A percentile compares a stretch with the other conserved stretches of the same genome.
Evolutionary conservation across 1,140 invertebrate genomes (phyloP).

Genomic region (Oncopodura yosiiana): DNA sequence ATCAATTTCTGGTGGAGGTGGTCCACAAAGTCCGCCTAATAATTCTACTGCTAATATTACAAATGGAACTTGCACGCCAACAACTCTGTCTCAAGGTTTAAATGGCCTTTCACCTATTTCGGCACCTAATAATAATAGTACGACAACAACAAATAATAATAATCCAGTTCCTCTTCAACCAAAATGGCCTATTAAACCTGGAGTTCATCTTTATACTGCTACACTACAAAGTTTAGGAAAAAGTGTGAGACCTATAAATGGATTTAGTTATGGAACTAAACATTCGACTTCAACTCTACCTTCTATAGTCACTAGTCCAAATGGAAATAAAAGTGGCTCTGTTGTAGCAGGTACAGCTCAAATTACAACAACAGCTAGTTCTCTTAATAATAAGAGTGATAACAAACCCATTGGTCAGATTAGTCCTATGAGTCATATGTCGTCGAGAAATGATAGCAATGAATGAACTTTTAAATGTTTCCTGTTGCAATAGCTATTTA

Average conservation of each 20-base stretch:
- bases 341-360: constrained; percentile 1
- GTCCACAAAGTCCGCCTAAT: background rate
- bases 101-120: constrained; percentile 38
- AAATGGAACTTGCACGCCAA: constrained; percentile 23
- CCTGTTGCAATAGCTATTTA: too few relatives aligned
- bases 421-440: too few relatives aligned
- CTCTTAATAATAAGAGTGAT: background rate
- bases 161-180: constrained; percentile 40
- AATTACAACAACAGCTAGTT: background rate
- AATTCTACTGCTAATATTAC: background rate
- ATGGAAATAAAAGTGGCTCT: background rate
- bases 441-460: too few relatives aligned
- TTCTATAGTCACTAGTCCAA: background rate
- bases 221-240: constrained; percentile 51
- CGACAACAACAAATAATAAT: constrained; percentile 38
- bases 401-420: background rate
- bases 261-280: constrained; percentile 36
- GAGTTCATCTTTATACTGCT: constrained; percentile 69
- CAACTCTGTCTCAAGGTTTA: constrained; percentile 17
- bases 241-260: constrained; percentile 36
- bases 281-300: constrained; percentile 26
- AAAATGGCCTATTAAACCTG: constrained; percentile 76
- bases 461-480: too few relatives aligned
- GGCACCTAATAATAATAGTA: constrained; percentile 24
- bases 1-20: background rate